Evolutionary conservation across 2,113 vertebrate species (phyloP).

Genomic region (Leptodactylus fuscus): DNA sequence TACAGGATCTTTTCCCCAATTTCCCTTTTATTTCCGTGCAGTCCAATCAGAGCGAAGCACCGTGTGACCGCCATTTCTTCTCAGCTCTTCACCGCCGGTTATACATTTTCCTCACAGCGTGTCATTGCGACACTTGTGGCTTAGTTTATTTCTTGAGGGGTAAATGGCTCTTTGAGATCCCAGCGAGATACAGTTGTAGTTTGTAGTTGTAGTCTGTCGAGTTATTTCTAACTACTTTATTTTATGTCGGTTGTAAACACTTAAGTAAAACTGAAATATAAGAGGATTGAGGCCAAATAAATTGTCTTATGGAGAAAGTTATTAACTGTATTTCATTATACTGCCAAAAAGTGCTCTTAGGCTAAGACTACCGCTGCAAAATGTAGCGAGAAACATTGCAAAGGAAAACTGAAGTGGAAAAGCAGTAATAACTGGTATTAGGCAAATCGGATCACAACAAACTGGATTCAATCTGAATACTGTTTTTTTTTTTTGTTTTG

Average conservation of each 20-base stretch:
- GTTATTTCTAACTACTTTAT: neutral
- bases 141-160: neutral
- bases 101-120: conserved; percentile 14
- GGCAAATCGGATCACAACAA: too few species aligned
- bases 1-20: neutral
- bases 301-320: neutral
- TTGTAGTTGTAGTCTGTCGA: neutral
- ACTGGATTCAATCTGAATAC: too few species aligned
- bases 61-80: neutral
- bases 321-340: too few species aligned
- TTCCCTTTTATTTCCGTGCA: neutral
- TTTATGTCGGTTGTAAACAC: neutral
- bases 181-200: neutral
- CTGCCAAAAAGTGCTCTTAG: too few species aligned
- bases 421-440: too few species aligned
- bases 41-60: neutral
- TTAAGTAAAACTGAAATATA: neutral
- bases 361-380: too few species aligned
- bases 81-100: neutral
- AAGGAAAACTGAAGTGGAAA: too few species aligned
- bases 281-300: neutral
- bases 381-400: too few species aligned
- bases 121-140: neutral
- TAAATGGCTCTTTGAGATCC: neutral
- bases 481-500: too few species aligned